These are phyloP conservation scores for Bufo gargarizans DNA, from an alignment of 2,113 vertebrate species.

Conservation along the genomic window DNA sequence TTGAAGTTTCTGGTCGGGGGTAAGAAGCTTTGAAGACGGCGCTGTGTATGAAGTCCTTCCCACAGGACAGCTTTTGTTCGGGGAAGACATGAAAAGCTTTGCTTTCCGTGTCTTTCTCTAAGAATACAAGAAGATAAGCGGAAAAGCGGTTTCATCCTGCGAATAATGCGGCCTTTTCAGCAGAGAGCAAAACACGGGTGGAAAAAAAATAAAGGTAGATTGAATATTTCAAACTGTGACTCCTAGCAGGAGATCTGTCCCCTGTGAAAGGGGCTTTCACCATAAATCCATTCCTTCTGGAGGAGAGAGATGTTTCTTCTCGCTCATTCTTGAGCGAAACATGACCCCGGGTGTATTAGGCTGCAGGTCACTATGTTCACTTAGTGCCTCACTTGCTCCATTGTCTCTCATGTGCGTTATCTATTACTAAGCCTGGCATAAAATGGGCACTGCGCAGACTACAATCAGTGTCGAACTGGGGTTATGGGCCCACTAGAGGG, in stretches of 20 bases:
- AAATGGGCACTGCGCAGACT: not conserved
- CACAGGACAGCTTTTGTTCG: conserved; percentile 53
- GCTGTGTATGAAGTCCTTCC: conserved; percentile 43
- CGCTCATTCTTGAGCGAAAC: not conserved
- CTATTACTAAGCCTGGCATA: not conserved
- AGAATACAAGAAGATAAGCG: conserved; percentile 49
- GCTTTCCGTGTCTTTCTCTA: conserved; percentile 22
- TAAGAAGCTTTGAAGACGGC: conserved; percentile 36
- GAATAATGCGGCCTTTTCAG: conserved; percentile 19
- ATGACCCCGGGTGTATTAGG: conserved; percentile 7
- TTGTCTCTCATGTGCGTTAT: not conserved
- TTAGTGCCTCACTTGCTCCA: conserved; percentile 25
- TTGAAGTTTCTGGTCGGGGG: conserved; percentile 34
- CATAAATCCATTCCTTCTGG: not conserved
- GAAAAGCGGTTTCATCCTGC: not conserved
- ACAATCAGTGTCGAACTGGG: not conserved
- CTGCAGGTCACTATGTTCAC: conserved; percentile 36
- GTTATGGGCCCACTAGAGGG: no score
- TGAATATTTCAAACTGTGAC: conserved; percentile 29
- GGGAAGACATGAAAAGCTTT: conserved; percentile 39
- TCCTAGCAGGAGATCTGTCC: not conserved
- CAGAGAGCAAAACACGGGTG: not conserved
- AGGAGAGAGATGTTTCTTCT: not conserved
- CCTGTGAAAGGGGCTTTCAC: not conserved
- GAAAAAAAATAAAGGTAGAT: not conserved